These are phyloP conservation scores for Mus caroli DNA, from an alignment of 2,797 vertebrate species.

Conservation along the genomic window DNA sequence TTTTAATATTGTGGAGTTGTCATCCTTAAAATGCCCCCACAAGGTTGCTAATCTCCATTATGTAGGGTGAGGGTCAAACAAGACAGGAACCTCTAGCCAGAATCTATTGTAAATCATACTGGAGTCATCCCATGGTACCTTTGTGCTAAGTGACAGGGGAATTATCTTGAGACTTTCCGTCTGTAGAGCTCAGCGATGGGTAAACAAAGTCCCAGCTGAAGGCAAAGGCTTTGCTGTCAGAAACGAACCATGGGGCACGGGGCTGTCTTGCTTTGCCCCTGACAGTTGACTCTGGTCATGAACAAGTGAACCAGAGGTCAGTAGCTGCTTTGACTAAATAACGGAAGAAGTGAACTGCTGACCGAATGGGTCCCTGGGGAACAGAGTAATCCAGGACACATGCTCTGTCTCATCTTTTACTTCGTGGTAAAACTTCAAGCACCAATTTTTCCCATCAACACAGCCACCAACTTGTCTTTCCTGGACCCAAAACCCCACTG, in stretches of 20 bases:
- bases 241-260: background rate
- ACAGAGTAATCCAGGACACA: background rate
- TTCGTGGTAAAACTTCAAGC: background rate
- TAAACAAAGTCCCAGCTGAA: background rate
- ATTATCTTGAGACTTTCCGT: background rate
- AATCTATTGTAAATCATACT: background rate
- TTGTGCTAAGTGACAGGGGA: background rate
- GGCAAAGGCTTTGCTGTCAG: background rate
- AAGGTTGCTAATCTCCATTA: background rate
- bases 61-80: background rate
- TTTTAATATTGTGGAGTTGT: background rate
- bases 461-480: background rate
- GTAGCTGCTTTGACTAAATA: conserved; percentile 6
- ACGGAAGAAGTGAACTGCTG: background rate
- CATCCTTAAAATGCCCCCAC: background rate
- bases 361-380: background rate
- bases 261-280: background rate
- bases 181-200: background rate
- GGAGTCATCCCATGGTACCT: background rate
- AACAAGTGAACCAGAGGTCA: conserved; percentile 21
- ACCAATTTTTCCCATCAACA: background rate
- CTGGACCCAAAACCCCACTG: background rate
- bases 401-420: background rate
- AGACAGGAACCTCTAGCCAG: background rate
- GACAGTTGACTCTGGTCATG: background rate